Conservation (phyloP, 2,113 vertebrate species). For the Suncus etruscus region DNA sequence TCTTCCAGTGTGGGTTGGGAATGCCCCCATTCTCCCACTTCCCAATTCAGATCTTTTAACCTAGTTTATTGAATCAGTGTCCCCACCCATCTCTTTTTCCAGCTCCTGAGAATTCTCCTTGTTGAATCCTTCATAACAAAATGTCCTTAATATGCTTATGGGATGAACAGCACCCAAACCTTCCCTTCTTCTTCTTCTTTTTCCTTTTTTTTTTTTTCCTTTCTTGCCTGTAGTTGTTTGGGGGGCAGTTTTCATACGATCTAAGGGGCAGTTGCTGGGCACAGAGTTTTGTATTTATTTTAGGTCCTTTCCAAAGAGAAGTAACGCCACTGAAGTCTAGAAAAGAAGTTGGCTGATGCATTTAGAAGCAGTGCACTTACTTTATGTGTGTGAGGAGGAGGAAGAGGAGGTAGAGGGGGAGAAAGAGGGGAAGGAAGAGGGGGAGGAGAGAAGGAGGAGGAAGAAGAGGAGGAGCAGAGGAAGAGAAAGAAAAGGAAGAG, state of each 20-base stretch:
- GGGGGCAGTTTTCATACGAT: fast-evolving
- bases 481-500: no score
- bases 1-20: background rate
- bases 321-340: background rate
- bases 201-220: no score
- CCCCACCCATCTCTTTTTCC: background rate
- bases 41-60: conserved; percentile 10
- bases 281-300: background rate
- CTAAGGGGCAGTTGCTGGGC: background rate
- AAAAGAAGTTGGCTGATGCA: background rate
- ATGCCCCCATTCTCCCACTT: background rate
- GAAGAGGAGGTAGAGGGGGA: no score
- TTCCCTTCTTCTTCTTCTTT: no score
- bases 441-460: no score
- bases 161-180: no score
- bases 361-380: no score
- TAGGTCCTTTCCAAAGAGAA: background rate
- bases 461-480: no score
- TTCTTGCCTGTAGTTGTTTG: no score
- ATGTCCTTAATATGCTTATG: background rate
- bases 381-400: no score
- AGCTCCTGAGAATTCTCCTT: background rate
- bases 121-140: background rate
- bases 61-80: background rate
- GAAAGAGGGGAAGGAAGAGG: no score